phyloP scores from a whole-genome alignment of 2,113 vertebrate genomes.

The Sinocyclocheilus anshuiensis region DNA sequence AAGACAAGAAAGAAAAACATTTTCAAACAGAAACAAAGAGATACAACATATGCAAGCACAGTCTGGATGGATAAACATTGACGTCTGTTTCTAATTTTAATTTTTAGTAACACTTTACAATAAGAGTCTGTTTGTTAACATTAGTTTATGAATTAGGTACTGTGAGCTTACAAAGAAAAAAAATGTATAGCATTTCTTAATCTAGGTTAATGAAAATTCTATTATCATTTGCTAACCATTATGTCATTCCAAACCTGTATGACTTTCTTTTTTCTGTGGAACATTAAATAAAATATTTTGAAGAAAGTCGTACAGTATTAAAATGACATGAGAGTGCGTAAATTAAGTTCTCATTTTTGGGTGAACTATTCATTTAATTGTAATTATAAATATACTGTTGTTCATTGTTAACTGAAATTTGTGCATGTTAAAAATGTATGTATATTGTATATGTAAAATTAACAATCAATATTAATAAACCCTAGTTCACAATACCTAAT shows the following conservation, averaged over 20 bases:
- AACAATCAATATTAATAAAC: neutral
- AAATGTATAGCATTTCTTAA: neutral
- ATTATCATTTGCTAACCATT: neutral
- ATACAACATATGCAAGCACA: neutral
- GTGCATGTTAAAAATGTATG: neutral
- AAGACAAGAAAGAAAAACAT: slow-evolving; percentile 6
- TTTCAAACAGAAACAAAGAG: slow-evolving; percentile 22
- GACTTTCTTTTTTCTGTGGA: no score
- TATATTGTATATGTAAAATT: neutral
- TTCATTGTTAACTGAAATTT: neutral
- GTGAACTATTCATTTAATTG: neutral
- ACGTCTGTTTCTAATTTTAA: slow-evolving; percentile 4
- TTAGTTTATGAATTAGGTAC: neutral
- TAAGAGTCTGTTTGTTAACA: neutral
- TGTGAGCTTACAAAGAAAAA: neutral
- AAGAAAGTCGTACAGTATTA: neutral
- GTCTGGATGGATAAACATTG: slow-evolving; percentile 20
- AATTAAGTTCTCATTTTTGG: neutral
- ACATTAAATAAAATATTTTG: no score
- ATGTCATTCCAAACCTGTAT: no score
- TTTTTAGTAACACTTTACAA: neutral
- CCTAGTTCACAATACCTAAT: neutral
- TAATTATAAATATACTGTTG: neutral
- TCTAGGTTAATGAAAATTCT: neutral
- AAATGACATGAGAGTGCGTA: neutral